Percentiles rank a stretch among this genome's conserved stretches.
Evolutionary conservation across 2,888 invertebrate species (phyloP).

Genomic region (Leptopilina syphax): DNA sequence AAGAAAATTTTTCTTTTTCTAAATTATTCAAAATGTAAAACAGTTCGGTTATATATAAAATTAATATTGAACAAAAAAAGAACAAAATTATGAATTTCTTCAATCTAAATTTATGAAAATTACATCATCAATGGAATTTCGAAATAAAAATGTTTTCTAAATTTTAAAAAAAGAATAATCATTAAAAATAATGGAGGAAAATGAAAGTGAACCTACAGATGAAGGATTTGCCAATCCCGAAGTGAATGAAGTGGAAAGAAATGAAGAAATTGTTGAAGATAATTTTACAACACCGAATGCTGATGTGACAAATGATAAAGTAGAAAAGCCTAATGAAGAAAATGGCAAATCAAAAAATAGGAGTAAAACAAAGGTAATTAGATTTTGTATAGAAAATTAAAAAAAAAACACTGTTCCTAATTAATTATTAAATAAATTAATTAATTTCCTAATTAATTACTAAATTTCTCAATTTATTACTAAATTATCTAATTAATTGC

Average conservation of each 20-base stretch:
- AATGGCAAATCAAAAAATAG: neutral
- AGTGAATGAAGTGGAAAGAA: constrained; percentile 48
- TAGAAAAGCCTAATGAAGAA: constrained; percentile 44
- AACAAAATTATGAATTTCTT: too few species aligned
- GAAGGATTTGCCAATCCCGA: constrained; percentile 51
- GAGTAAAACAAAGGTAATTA: neutral
- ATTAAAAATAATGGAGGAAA: constrained; percentile 46
- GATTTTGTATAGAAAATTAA: neutral
- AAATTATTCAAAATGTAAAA: neutral
- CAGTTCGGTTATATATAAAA: neutral
- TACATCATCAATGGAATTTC: too few species aligned
- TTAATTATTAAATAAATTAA: too few species aligned
- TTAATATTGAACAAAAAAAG: neutral
- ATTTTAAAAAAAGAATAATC: neutral
- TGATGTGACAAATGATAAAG: constrained; percentile 47
- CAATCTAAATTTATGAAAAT: too few species aligned
- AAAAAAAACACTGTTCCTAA: too few species aligned
- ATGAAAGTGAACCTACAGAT: constrained; percentile 56
- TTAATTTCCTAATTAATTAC: too few species aligned
- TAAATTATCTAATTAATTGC: too few species aligned
- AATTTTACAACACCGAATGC: constrained; percentile 43
- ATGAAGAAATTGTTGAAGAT: constrained; percentile 40
- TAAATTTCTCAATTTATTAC: too few species aligned
- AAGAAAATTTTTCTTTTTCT: neutral
- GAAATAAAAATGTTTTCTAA: neutral